Evolutionary conservation across 2,113 vertebrate species (phyloP), one percentile per base, ranked within the genome.

Genomic region (Eurystomus gularis): DNA sequence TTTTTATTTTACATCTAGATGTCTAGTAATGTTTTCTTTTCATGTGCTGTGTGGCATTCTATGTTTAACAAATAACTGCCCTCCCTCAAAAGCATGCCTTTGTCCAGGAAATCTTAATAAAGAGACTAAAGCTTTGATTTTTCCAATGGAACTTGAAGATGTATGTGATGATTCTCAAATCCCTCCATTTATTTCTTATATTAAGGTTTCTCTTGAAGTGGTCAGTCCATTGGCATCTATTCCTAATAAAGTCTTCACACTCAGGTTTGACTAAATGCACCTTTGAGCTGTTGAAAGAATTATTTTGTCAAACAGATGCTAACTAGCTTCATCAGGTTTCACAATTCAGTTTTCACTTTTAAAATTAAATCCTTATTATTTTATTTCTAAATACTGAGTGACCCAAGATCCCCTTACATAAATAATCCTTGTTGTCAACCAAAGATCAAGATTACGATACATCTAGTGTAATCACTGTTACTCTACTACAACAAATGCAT

Each of bases 251-350:
- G 35, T 73, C 82, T 94, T 92, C 93, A 71, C 14, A 55, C 48
- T 81, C 46, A 66, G 13, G 33, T 83, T 52, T 68, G 72, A 86
- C 8, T 72, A 81, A 33, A 75, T 14, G n/a, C 0, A 0, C 54
- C 31, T 90, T 88, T 26, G n/a, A 49, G 46, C 69, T 94, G 86
- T 86, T 66, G 77, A 89, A 88, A 92, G 26, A 95, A 93, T 80
- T 61, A 52, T 46, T 69, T 85, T 69, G 55, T 92, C 51, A 91
- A 73, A 84, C 9, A 91, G 29, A 68, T 33, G 52, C 31, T 62
- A 81, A 64, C 14, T 57, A 35, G 10, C 72, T 86, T 61, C 62
- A 62, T 62, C 69, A 77, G 11, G 24, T 37, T 84, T 86, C 64
- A 86, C n/a, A 62, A 78, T 16, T 44, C 65, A 81, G 16, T 73